Base-by-base conservation (phyloP, 2,888 invertebrate species). In the Limnephilus rhombicus region DNA sequence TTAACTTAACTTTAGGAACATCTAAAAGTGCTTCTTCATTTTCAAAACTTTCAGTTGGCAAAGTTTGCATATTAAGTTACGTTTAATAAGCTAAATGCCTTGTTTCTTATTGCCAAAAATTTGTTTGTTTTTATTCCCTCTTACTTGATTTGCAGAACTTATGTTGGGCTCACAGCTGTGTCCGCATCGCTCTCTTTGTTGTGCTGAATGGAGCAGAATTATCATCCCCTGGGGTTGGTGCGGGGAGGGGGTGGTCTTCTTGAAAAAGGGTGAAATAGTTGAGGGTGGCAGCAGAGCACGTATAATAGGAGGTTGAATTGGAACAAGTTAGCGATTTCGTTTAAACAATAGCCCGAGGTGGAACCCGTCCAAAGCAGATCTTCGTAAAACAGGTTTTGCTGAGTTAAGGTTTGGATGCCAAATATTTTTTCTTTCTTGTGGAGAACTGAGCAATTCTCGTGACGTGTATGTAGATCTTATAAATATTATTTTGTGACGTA, bases 271-370 rank as follows among this genome's bases (percentile, higher is more conserved):
- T 92, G 86, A 92, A 93, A 93, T 91, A 91, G 93, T 90, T 91
- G 82, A 45, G 90, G 88, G 91, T 49, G 31, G 89, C 37, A 80
- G 81, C 18, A 80, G 81, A 86, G 68, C 34, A 83, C 85, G 90
- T 85, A 92, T 93, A 92, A 92, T 93, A 89, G 92, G 93, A 89
- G 92, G 91, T 91, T 85, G 92, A 92, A 92, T 92, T 93, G 91
- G 93, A 92, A 93, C 93, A 93, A 93, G 92, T 93, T 93, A 91
- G 91, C 90, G 92, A 90, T 93, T 93, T 92, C 92, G 89, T 89
- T 92, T 93, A 93, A 93, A 93, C 93, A 93, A 93, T 93, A 85
- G 92, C 87, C 90, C 80, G 89, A 41, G 91, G 91, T 34, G 53
- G 90, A 85, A n/a, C 85, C 53, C 85, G 91, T 90, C 90, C 68